These are phyloP conservation scores for Spheniscus humboldti DNA, from an alignment of 2,797 vertebrate genomes.

Conservation along the genomic window DNA sequence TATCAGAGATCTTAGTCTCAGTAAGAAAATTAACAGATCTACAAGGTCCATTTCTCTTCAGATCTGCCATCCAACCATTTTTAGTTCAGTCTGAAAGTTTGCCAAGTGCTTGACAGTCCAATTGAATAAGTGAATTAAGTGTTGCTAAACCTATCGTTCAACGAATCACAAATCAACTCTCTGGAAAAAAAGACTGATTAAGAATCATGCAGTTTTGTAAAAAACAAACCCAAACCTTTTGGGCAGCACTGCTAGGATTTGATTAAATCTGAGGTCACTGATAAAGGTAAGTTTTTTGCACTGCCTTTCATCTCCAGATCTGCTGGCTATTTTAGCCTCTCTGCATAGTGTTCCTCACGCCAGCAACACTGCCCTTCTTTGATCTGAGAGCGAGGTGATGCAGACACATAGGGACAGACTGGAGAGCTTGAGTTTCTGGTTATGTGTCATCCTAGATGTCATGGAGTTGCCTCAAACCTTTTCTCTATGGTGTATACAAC, in stretches of 20 bases:
- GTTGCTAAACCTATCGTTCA: neutral
- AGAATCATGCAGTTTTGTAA: neutral
- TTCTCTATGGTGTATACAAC: neutral
- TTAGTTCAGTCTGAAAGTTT: neutral
- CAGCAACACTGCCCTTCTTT: neutral
- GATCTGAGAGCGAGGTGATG: neutral
- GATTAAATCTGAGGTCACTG: neutral
- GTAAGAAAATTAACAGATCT: neutral
- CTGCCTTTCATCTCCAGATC: neutral
- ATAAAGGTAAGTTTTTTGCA: neutral
- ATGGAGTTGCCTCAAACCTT: neutral
- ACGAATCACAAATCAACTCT: neutral
- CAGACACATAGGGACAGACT: fast-evolving
- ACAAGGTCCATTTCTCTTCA: neutral
- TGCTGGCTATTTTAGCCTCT: neutral
- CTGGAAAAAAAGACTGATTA: neutral
- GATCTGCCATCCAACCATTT: neutral
- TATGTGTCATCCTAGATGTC: neutral
- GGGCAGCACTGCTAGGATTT: neutral
- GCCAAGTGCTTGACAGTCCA: neutral
- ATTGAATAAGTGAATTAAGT: neutral
- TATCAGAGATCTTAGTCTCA: neutral
- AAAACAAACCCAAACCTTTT: neutral
- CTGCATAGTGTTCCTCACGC: neutral
- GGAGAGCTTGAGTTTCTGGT: neutral